Base-by-base conservation (phyloP, 2,888 invertebrate genomes). In the Drosophila neonasuta region DNA sequence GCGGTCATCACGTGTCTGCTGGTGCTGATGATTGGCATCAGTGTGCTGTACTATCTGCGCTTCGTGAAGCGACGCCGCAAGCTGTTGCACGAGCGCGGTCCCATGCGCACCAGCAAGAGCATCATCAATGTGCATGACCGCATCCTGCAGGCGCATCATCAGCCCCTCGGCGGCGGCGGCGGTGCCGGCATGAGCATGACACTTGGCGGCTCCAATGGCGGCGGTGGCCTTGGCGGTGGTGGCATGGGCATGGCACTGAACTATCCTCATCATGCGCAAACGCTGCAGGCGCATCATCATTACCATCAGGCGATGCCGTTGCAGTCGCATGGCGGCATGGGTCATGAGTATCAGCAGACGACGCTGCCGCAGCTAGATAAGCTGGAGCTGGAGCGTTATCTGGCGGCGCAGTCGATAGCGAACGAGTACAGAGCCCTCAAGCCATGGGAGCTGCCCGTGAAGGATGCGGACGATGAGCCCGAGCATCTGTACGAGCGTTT, bases 401-500 rank as follows among this genome's bases (percentile, higher is more conserved):
- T 91, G 71, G 90, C 91, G 15, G 91, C 91, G 48, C 91, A 91
- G 75, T 89, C 87, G 17, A 90, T 91, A 58, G 90, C 91, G 67
- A 91, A 91, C 65, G 91, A 91, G 64, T 91, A 91, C 75, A 84
- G 91, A 58, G 91, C 91, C 11, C 79, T 91, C 45, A 90, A 90
- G 66, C 90, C 90, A 17, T 91, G 91, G 91, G 91, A 91, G 71
- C 71, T 91, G 80, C 90, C 91, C 15, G 88, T 90, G n/a, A 90
- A 90, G 66, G 89, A 90, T 69, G 86, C 88, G 10, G 87, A 88
- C 56, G 90, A 91, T 34, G 90, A 91, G 64, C 90, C 91, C 4
- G 91, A 91, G 62, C 91, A 91, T 77, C 84, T 91, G 41, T 91
- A 91, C 67, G 91, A 91, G 71, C 90, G 91, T 57, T 91, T 91